Conservation (phyloP, 2,888 invertebrate genomes). For the Serrognathus titanus region DNA sequence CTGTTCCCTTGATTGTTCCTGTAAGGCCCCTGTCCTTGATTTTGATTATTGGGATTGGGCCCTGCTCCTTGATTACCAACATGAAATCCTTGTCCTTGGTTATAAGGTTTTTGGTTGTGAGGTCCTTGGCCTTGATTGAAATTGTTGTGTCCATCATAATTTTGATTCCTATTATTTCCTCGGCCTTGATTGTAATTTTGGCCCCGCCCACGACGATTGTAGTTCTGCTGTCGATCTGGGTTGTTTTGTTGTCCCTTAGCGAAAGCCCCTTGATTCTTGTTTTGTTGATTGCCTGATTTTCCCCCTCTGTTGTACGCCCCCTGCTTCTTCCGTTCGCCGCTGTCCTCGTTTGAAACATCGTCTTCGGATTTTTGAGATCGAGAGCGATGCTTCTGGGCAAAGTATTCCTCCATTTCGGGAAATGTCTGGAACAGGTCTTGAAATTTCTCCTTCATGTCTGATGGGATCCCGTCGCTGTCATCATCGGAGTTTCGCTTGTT, state of each 20-base stretch:
- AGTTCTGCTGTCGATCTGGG: background rate
- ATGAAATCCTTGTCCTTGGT: background rate
- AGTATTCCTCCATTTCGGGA: background rate
- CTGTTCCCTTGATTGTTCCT: background rate
- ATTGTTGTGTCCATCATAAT: background rate
- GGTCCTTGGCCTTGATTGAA: background rate
- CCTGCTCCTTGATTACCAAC: background rate
- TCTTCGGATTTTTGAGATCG: no score
- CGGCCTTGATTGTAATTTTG: background rate
- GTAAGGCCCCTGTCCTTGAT: background rate
- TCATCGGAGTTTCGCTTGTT: background rate
- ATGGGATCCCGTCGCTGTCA: background rate
- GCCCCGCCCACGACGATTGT: background rate
- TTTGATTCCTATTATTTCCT: background rate
- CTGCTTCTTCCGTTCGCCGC: background rate
- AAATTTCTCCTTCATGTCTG: background rate
- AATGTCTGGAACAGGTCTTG: background rate
- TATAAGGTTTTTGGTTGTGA: background rate
- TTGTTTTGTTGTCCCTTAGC: background rate
- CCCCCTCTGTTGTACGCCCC: background rate
- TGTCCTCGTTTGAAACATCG: no score
- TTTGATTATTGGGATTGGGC: background rate
- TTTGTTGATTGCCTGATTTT: background rate
- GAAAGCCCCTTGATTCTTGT: background rate
- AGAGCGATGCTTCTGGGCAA: background rate